Evolutionary conservation across 1,140 invertebrate genomes (phyloP), one percentile per base, ranked within the genome.

Genomic region (Bilobella aurantiaca): DNA sequence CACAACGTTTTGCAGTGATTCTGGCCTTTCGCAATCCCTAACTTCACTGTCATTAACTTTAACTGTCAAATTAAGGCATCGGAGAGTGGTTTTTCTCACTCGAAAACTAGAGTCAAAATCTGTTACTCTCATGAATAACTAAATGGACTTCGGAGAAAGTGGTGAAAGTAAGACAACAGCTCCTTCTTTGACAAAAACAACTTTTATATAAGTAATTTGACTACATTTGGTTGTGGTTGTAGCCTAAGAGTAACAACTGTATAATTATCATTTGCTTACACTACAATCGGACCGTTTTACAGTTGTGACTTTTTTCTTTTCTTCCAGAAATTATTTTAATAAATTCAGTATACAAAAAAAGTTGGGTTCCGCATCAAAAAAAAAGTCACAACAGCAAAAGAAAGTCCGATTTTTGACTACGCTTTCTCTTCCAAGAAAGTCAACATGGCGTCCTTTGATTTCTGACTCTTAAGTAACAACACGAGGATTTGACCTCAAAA

Each of bases 371-470:
- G n/a, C n/a, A n/a, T n/a, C 42, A 37, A 57, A 27, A 59, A 58
- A 29, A 65, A 30, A 27, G 28, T 64, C 62, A 64, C 32, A 42
- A 64, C 56, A 59, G 49, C 34, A 65, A 46, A 34, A 53, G 29
- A 58, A 58, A 68, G 67, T 68, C 67, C 63, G 67, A 68, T 62
- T 68, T 64, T 68, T 68, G 67, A 68, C 67, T 68, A 68, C 67
- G 61, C 28, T 31, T 49, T 60, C 57, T 5, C 61, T 58, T 49
- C 57, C 16, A 60, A 32, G 14, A 32, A n/a, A 3, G 5, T 37
- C 18, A 21, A 14, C 2, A 31, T 61, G 3, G 21, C 1, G 2
- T 2, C 2, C 28, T 8, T 29, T 27, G 27, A 58, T 29, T 23
- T 29, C 59, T 64, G 32, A 31, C 56, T 53, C 29, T 58, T 56